Evolutionary conservation across 2,888 invertebrate species (phyloP), one percentile per base, ranked within the genome.

Genomic region (Epiblema foenella): DNA sequence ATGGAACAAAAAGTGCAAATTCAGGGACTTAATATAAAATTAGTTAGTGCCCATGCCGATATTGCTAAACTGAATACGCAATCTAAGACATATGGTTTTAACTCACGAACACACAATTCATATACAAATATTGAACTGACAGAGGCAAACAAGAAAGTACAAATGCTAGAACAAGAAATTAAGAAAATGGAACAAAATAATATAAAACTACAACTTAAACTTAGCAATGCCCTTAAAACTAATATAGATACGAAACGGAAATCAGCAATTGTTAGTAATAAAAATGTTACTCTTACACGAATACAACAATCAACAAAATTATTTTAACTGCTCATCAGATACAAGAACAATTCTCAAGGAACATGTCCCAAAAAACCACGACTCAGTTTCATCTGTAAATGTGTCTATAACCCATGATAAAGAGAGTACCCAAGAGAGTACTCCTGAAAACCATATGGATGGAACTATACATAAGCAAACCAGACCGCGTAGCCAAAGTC

Each of bases 221-320:
- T 52, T 2, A 52, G 52, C 11, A 12, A 52, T 11, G 52, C 11
- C 20, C 52, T 52, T 11, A 52, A 52, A 20, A 52, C 20, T 2
- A 52, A 52, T 52, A 52, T 24, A 1, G 11, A 52, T 20, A 52
- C 20, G 20, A 20, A 52, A 20, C 9, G 52, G 1, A 52, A 52
- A 11, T 52, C 52, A 52, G 52, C 52, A 11, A 20, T 20, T 20
- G 20, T 52, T 11, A 20, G 20, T 4, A 52, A 20, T 20, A 52
- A 52, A 52, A 52, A 52, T 52, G 18, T 52, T 3, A 54, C 54
- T 12, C 24, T 54, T 7, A 24, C 54, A 7, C 54, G 54, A 0
- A 54, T 54, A 24, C 24, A 54, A 54, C 54, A 54, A 7, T 54
- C 54, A 24, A 54, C 54, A 24, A 54, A 54, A 54, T 20, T 52